These are phyloP conservation scores for Odontocolon sp. DNA, from an alignment of 2,888 invertebrate genomes.

Conservation along the genomic window DNA sequence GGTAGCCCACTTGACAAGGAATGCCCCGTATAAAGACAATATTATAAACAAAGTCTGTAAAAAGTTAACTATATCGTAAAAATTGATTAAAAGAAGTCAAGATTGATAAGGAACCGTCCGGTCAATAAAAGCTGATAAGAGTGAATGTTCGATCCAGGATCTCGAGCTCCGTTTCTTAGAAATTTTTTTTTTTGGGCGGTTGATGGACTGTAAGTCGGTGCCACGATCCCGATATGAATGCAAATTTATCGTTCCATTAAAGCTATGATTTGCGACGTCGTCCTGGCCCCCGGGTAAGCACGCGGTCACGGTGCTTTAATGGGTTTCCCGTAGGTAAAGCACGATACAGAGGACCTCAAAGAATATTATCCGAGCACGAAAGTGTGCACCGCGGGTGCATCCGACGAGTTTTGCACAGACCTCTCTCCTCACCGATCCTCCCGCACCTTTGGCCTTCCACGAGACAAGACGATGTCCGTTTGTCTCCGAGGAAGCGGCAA, in stretches of 20 bases:
- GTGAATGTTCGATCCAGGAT: no score
- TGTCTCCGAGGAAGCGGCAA: slow-evolving; percentile 22
- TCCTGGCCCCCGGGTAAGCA: slow-evolving; percentile 4
- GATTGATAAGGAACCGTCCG: no score
- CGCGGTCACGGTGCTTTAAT: slow-evolving; percentile 63
- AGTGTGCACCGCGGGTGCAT: neutral
- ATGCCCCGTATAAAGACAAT: no score
- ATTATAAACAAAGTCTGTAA: no score
- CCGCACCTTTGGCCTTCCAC: slow-evolving; percentile 34
- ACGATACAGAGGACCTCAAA: slow-evolving; percentile 19
- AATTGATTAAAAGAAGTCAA: no score
- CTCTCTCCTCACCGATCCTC: slow-evolving; percentile 37
- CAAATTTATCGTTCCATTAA: slow-evolving; percentile 67
- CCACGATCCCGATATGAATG: slow-evolving; percentile 56
- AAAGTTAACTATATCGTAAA: no score
- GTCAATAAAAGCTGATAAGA: no score
- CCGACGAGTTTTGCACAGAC: slow-evolving; percentile 47
- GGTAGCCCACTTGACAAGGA: no score
- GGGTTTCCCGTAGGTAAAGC: slow-evolving; percentile 61
- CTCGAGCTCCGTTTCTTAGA: no score
- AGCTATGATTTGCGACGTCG: slow-evolving; percentile 64
- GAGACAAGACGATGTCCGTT: slow-evolving; percentile 45
- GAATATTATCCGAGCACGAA: slow-evolving; percentile 5
- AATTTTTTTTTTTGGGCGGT: neutral
- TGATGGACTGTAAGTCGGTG: neutral